Percentiles rank a stretch among this genome's conserved stretches.
Conservation (phyloP, 2,113 vertebrate species). For the Phalacrocorax brasilianus region DNA sequence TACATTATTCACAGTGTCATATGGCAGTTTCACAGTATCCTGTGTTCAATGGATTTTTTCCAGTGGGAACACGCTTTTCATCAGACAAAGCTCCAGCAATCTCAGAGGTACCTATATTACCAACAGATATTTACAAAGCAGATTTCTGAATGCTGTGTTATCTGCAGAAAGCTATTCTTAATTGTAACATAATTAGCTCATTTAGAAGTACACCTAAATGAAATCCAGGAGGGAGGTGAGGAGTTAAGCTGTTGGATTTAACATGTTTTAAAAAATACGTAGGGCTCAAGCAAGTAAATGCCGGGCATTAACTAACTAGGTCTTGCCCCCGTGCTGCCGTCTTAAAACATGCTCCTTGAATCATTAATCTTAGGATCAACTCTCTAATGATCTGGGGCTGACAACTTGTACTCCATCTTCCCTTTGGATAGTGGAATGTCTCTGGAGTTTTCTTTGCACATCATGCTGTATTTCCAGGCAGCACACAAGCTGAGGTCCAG, state of each 20-base stretch:
- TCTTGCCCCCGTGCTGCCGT: background rate
- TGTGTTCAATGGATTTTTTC: conserved; percentile 56
- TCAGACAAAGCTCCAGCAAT: conserved; percentile 53
- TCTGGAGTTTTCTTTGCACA: background rate
- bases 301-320: background rate
- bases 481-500: background rate
- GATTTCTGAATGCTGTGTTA: background rate
- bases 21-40: conserved; percentile 46
- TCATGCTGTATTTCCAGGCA: background rate
- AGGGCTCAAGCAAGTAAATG: background rate
- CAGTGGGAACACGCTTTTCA: conserved; percentile 15
- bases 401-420: background rate
- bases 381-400: background rate
- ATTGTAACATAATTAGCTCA: background rate
- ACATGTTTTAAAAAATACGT: background rate
- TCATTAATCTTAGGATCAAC: background rate
- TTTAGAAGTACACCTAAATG: background rate
- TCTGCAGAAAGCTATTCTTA: background rate
- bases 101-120: conserved; percentile 71
- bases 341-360: background rate
- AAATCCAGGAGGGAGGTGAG: background rate
- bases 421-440: background rate
- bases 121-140: conserved; percentile 23
- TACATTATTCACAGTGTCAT: conserved; percentile 9
- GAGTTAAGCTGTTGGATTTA: background rate